phyloP scores from a whole-genome alignment of 2,888 invertebrate species.

The Pyralis farinalis region DNA sequence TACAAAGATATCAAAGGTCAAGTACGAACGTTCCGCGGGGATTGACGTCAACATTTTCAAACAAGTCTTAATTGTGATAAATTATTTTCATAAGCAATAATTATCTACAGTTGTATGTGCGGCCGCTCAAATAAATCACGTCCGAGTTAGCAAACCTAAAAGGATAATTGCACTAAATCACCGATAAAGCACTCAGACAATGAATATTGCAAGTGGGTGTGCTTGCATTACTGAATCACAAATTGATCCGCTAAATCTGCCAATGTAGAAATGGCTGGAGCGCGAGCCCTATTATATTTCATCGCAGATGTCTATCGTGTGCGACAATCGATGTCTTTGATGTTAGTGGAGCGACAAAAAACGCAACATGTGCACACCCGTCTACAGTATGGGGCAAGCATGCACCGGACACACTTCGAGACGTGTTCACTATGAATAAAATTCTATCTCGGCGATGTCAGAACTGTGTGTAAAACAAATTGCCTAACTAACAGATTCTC shows the following conservation, averaged over 20 bases:
- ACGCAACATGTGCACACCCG: slow-evolving; percentile 55
- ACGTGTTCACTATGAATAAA: slow-evolving; percentile 40
- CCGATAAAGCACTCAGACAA: slow-evolving; percentile 58
- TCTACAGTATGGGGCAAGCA: slow-evolving; percentile 41
- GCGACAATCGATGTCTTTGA: slow-evolving; percentile 58
- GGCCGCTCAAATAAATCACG: slow-evolving; percentile 55
- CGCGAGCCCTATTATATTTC: slow-evolving; percentile 47
- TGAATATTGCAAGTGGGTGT: slow-evolving; percentile 64
- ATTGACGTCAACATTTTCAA: slow-evolving; percentile 42
- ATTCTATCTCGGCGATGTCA: too few species aligned
- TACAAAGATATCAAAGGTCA: slow-evolving; percentile 40
- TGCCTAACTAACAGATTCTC: too few species aligned
- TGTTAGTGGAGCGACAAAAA: slow-evolving; percentile 50
- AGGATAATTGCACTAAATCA: slow-evolving; percentile 67
- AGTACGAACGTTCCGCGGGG: slow-evolving; percentile 29
- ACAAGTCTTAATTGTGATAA: slow-evolving; percentile 58
- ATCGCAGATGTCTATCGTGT: slow-evolving; percentile 54
- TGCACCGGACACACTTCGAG: slow-evolving; percentile 45
- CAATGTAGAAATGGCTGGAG: slow-evolving; percentile 38
- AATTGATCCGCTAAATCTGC: slow-evolving; percentile 52
- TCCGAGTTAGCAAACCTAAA: slow-evolving; percentile 52
- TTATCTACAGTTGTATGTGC: slow-evolving; percentile 38
- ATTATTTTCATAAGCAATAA: slow-evolving; percentile 56
- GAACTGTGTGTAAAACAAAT: too few species aligned
- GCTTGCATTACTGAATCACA: slow-evolving; percentile 57